Evolutionary conservation across 1,140 invertebrate species (phyloP).

Genomic region (Eriosoma lanigerum): DNA sequence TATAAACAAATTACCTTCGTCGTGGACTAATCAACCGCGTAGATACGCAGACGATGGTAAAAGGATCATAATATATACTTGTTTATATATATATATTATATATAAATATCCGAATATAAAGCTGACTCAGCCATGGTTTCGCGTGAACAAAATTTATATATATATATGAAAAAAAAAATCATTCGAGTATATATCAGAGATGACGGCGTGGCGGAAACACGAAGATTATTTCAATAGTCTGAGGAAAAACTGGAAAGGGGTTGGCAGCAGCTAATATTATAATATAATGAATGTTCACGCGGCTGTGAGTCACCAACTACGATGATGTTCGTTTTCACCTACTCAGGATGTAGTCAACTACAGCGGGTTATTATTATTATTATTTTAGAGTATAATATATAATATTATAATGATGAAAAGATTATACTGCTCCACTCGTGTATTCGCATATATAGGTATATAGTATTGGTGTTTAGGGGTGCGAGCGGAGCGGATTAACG

Average conservation of each 20-base stretch:
- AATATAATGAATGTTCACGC: conserved; percentile 9
- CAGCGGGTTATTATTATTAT: conserved; percentile 15
- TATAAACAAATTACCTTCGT: conserved; percentile 8
- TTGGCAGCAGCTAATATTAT: not conserved
- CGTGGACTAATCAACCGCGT: conserved; percentile 12
- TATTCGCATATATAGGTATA: not conserved
- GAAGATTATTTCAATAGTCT: not conserved
- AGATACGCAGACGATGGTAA: conserved; percentile 13
- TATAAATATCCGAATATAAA: conserved; percentile 6
- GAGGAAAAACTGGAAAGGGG: not conserved
- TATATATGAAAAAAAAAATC: not conserved
- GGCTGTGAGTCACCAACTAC: not conserved
- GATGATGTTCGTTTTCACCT: conserved; percentile 6
- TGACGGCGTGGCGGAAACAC: conserved; percentile 22
- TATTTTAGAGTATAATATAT: conserved; percentile 14
- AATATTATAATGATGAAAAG: not conserved
- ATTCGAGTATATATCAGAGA: not conserved
- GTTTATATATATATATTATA: not conserved
- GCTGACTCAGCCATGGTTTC: conserved; percentile 14
- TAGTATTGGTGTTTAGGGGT: not conserved
- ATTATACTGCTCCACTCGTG: not conserved
- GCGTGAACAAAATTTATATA: not conserved
- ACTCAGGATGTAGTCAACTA: not conserved
- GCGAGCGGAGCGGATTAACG: not conserved
- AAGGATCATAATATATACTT: conserved; percentile 14